A percentile compares a stretch with the other conserved stretches of the same genome.
Evolutionary conservation across 2,797 vertebrate genomes (phyloP).

Genomic region (Semaprochilodus insignis): DNA sequence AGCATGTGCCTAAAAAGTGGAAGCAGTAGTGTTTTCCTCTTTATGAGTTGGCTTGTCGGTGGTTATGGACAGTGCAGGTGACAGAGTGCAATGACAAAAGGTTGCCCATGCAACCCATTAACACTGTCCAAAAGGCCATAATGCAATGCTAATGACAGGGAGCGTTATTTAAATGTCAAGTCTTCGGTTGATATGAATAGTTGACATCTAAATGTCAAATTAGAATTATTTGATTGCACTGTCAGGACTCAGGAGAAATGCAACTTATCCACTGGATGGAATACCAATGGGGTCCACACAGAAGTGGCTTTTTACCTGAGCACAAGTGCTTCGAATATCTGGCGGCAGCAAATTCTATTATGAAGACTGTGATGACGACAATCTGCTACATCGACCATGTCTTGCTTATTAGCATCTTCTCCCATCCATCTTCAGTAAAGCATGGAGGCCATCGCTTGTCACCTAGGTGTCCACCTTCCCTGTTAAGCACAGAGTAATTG

Average conservation of each 20-base stretch:
- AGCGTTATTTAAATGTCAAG: constrained; percentile 60
- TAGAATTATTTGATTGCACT: constrained; percentile 56
- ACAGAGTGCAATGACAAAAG: constrained; percentile 43
- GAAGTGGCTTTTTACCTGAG: constrained; percentile 23
- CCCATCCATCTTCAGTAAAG: constrained; percentile 56
- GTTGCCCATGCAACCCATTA: constrained; percentile 56
- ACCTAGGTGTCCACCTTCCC: constrained; percentile 34
- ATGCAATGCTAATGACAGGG: constrained; percentile 57
- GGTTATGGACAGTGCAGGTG: constrained; percentile 9
- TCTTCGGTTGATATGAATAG: constrained; percentile 46
- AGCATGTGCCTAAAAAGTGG: neutral
- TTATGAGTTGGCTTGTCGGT: neutral
- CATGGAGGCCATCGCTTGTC: constrained; percentile 50
- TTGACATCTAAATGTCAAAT: constrained; percentile 62
- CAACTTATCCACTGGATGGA: constrained; percentile 70
- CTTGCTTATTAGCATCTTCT: constrained; percentile 52
- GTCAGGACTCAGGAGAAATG: constrained; percentile 65
- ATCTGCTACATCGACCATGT: constrained; percentile 29
- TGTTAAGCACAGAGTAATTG: constrained; percentile 41
- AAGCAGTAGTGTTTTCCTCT: constrained; percentile 1
- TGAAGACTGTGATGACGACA: constrained; percentile 1
- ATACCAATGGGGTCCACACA: constrained; percentile 66
- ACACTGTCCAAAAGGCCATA: constrained; percentile 51
- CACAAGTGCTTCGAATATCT: neutral
- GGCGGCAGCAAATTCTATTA: neutral